These are phyloP conservation scores for Stenodera caucasica DNA, from an alignment of 2,888 invertebrate genomes.

Conservation along the genomic window DNA sequence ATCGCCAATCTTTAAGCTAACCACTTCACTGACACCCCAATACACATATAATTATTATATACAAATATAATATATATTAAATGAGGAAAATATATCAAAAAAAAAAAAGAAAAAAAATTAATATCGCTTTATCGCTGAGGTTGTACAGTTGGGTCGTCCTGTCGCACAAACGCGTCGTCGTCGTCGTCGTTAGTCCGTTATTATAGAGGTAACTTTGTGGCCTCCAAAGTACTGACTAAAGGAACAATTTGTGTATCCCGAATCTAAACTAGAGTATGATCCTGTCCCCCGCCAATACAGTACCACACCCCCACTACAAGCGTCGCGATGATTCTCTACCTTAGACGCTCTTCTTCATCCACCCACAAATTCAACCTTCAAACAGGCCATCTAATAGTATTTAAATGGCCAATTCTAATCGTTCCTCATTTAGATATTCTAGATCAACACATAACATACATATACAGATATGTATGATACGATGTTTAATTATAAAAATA, in stretches of 20 bases:
- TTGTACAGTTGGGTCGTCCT: slow-evolving; percentile 48
- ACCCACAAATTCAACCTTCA: slow-evolving; percentile 6
- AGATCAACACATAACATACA: not conserved
- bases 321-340: slow-evolving; percentile 38
- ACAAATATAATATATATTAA: not conserved
- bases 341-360: slow-evolving; percentile 19
- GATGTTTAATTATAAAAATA: too few species aligned
- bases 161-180: slow-evolving; percentile 54
- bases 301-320: slow-evolving; percentile 33
- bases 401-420: not conserved
- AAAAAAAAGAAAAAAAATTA: not conserved
- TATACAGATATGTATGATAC: too few species aligned
- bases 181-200: slow-evolving; percentile 55
- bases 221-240: slow-evolving; percentile 57
- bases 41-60: slow-evolving; percentile 40
- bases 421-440: not conserved
- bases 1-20: slow-evolving; percentile 42
- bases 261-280: slow-evolving; percentile 54
- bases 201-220: slow-evolving; percentile 55
- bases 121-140: slow-evolving; percentile 40
- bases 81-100: not conserved
- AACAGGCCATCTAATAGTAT: not conserved
- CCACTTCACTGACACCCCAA: slow-evolving; percentile 46
- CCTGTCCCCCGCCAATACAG: slow-evolving; percentile 44
- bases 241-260: slow-evolving; percentile 50